Evolutionary conservation across 2,113 vertebrate species (phyloP).

Genomic region (Aleadryas rufinucha): DNA sequence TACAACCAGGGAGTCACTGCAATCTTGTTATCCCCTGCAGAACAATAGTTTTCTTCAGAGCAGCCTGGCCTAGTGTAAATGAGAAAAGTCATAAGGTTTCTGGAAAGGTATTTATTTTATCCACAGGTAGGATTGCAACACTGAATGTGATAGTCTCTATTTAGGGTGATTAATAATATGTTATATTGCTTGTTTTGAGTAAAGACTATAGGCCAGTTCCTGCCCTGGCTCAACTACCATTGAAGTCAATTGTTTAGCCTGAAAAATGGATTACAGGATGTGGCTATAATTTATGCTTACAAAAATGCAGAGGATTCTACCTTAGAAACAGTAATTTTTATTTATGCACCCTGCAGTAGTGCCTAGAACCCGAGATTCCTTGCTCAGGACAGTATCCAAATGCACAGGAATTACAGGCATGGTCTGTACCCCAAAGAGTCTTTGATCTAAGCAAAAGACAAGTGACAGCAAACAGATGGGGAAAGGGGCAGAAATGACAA

Average conservation of each 20-base stretch:
- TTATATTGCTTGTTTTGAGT: slow-evolving; percentile 24
- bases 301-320: background rate
- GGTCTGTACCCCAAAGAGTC: background rate
- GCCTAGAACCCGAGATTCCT: background rate
- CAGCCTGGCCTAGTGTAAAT: background rate
- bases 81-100: slow-evolving; percentile 16
- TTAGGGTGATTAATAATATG: slow-evolving; percentile 47
- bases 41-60: background rate
- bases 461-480: slow-evolving; percentile 56
- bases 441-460: slow-evolving; percentile 34
- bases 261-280: slow-evolving; percentile 43
- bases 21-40: background rate
- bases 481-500: slow-evolving; percentile 57
- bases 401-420: background rate
- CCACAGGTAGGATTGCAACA: background rate
- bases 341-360: background rate
- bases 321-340: slow-evolving; percentile 15
- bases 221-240: slow-evolving; percentile 15
- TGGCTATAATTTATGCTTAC: slow-evolving; percentile 29
- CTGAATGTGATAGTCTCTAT: slow-evolving; percentile 6
- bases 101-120: slow-evolving; percentile 37
- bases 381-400: background rate
- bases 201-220: background rate
- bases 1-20: background rate
- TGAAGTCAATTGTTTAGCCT: slow-evolving; percentile 44